Evolutionary conservation across 1,140 invertebrate genomes (phyloP), one percentile per base, ranked within the genome.

Genomic region (Hylaeus anthracinus): DNA sequence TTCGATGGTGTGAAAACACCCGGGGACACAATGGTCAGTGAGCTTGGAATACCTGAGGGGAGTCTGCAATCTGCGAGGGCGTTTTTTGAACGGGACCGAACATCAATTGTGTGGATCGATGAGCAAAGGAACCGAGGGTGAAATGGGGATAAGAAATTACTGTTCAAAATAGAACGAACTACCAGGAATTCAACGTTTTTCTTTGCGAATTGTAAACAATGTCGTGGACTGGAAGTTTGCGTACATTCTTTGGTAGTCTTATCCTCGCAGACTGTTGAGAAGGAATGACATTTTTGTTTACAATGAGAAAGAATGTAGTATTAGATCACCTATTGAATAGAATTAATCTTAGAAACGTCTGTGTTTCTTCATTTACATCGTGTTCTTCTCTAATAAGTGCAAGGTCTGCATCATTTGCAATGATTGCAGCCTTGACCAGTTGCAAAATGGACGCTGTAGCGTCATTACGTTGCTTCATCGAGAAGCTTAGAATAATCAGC

Each of bases 11-110:
- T 71, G 10, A 75, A 79, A 85, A 85, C 69, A 53, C 8, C 3
- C 67, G n/a, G 39, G 6, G n/a, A 26, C 43, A 85, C 84, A 85
- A 85, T 85, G 58, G 43, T n/a, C 43, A 60, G 53, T 26, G 26
- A 26, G 26, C 48, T 9, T 66, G 67, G 63, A 51, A 60, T 43
- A 71, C 14, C 67, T 60, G 43, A 58, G 2, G 48, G 48, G 58
- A 26, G 8, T 48, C 5, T 53, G 80, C 82, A 74, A 85, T 45
- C 43, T 5, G 43, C 3, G 5, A 2, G 43, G 5, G 43, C 3
- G 43, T 45, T 45, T 5, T 45, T 45, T 45, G 5, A 45, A 45
- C 43, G 1, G 43, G 43, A 45, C 5, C 5, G 3, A 5, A 45
- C 43, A 3, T 5, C 3, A 45, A 45, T 45, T 45, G 43, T 80